Conservation (phyloP, 2,888 invertebrate species). For the Idaea dimidiata region DNA sequence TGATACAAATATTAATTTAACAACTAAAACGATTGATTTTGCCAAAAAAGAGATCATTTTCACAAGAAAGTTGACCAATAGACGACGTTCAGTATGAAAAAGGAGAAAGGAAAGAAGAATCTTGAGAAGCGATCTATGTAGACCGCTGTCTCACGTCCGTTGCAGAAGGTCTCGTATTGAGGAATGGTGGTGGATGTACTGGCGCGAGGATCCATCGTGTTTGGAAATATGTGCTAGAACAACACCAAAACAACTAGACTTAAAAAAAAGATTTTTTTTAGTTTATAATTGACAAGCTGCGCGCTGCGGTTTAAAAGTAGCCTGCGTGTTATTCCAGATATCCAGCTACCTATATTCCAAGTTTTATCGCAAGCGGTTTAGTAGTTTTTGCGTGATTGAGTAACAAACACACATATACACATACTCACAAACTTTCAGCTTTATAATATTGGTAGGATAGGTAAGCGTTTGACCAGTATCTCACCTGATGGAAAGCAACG, state of each 20-base stretch:
- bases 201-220: conserved; percentile 74
- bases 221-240: conserved; percentile 73
- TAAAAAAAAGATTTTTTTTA: no score
- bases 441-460: no score
- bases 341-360: no score
- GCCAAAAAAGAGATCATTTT: conserved; percentile 10
- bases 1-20: neutral
- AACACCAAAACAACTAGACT: conserved; percentile 7
- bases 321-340: no score
- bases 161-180: conserved; percentile 92
- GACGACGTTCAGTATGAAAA: conserved; percentile 93
- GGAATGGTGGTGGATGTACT: conserved; percentile 85
- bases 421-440: no score
- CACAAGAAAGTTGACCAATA: conserved; percentile 92
- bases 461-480: no score
- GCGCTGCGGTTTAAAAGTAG: no score
- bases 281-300: no score
- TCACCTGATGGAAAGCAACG: no score
- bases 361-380: no score
- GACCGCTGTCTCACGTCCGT: conserved; percentile 88
- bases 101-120: conserved; percentile 94
- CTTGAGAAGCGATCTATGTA: conserved; percentile 93
- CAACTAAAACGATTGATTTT: neutral
- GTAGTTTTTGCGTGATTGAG: no score
- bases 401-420: no score